Conservation (phyloP, 2,888 invertebrate genomes). For the Aleiodes leptofemur region DNA sequence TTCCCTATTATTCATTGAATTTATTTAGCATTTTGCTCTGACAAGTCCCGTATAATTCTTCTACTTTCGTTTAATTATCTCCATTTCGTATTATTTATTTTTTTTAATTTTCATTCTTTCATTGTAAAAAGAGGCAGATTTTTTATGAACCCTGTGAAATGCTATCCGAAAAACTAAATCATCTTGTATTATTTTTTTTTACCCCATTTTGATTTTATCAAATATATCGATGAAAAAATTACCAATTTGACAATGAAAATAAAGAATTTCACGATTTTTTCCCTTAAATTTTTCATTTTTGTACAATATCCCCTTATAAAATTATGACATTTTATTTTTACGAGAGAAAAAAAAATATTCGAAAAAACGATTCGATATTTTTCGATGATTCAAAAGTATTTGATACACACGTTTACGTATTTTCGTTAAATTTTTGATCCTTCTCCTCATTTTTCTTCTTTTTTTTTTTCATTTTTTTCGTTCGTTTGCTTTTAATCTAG, state of each 20-base stretch:
- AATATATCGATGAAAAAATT: slow-evolving; percentile 45
- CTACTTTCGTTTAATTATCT: slow-evolving; percentile 53
- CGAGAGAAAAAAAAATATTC: slow-evolving; percentile 67
- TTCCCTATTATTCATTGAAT: slow-evolving; percentile 11
- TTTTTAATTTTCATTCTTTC: slow-evolving; percentile 21
- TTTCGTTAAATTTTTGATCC: slow-evolving; percentile 23
- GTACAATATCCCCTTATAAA: slow-evolving; percentile 60
- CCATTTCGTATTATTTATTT: slow-evolving; percentile 5
- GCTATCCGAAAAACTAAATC: slow-evolving; percentile 3
- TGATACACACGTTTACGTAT: slow-evolving; percentile 58
- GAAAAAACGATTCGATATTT: slow-evolving; percentile 63
- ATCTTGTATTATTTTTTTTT: neutral
- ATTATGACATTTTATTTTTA: slow-evolving; percentile 62
- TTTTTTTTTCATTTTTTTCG: too few relatives aligned
- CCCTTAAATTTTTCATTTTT: slow-evolving; percentile 52
- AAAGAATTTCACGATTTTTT: slow-evolving; percentile 4
- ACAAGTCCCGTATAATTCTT: slow-evolving; percentile 37
- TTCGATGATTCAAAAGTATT: slow-evolving; percentile 65
- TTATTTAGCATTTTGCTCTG: slow-evolving; percentile 13
- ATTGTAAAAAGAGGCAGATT: slow-evolving; percentile 47
- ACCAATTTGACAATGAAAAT: too few relatives aligned
- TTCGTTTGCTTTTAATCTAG: slow-evolving; percentile 61
- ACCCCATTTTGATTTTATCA: slow-evolving; percentile 30
- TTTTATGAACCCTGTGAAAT: slow-evolving; percentile 13
- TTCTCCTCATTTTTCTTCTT: too few relatives aligned